A percentile compares a stretch with the other conserved stretches of the same genome.
These are phyloP conservation scores for Mayetiola destructor DNA, from an alignment of 2,888 invertebrate genomes.

Conservation along the genomic window DNA sequence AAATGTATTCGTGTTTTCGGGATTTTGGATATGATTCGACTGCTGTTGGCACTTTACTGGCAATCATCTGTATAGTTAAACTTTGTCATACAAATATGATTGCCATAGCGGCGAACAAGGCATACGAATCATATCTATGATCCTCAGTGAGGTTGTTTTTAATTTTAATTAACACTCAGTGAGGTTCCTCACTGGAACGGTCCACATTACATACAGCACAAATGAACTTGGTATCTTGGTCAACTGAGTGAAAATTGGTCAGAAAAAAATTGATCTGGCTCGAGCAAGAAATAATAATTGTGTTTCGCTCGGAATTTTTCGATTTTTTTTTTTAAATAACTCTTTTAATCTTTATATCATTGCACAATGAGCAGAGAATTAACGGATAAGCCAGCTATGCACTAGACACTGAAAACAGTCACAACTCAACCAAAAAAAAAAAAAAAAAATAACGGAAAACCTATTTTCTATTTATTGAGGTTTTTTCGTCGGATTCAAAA, in stretches of 20 bases:
- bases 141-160: neutral
- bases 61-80: neutral
- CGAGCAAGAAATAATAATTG: neutral
- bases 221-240: neutral
- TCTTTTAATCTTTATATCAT: too few relatives aligned
- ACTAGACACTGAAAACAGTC: neutral
- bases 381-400: neutral
- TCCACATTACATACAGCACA: neutral
- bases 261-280: neutral
- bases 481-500: too few relatives aligned
- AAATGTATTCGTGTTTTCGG: neutral
- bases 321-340: neutral
- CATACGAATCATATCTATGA: neutral
- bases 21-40: too few relatives aligned
- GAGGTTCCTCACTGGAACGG: neutral
- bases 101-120: neutral
- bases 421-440: neutral
- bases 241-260: neutral
- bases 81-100: neutral
- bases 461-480: neutral
- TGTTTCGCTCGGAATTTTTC: neutral
- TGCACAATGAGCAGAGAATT: neutral
- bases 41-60: neutral
- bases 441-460: neutral
- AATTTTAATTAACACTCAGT: neutral